Evolutionary conservation across 1,140 invertebrate genomes (phyloP), one percentile per base, ranked within the genome.

Genomic region (Leucophenga varia): DNA sequence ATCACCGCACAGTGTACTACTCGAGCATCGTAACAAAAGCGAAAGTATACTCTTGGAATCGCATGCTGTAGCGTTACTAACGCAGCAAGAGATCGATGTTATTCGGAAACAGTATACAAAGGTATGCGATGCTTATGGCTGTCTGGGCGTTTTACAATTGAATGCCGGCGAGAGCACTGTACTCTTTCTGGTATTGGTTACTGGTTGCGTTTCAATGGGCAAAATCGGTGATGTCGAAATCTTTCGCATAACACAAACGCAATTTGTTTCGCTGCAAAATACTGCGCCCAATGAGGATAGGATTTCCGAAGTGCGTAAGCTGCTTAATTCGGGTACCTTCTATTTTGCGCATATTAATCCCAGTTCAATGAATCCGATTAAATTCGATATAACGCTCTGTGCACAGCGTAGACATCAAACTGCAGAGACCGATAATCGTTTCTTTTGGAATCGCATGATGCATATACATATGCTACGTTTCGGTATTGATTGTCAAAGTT

Each of bases 401-500:
- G 90, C 91, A 31, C 95, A 98, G 75, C 83, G 91, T 58, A 82
- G 87, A 68, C 81, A 83, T 37, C 88, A 88, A 67, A 89, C 89
- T 2, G 80, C 76, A 35, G 80, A 79, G 32, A 94, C 93, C 6
- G 95, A 98, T 76, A 95, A 96, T 63, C 84, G 94, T 75, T 98
- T 97, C 74, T 97, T 98, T 71, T 97, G 94, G 93, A 97, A 97
- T 78, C 85, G 93, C 55, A 93, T 93, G 80, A 79, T 98, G 48
- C 91, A 95, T 71, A 87, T 97, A 39, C 93, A 95, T 79, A 79
- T 97, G 30, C 82, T 95, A 55, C 83, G 91, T 58, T 97, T 86
- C 80, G 91, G 91, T 19, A 87, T 98, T 7, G 85, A 95, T 61
- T 91, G 87, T 64, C 83, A 83, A 53, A 80, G 88, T 20, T 98